Evolutionary conservation across 2,113 vertebrate species (phyloP).

Genomic region (Arothron firmamentum): DNA sequence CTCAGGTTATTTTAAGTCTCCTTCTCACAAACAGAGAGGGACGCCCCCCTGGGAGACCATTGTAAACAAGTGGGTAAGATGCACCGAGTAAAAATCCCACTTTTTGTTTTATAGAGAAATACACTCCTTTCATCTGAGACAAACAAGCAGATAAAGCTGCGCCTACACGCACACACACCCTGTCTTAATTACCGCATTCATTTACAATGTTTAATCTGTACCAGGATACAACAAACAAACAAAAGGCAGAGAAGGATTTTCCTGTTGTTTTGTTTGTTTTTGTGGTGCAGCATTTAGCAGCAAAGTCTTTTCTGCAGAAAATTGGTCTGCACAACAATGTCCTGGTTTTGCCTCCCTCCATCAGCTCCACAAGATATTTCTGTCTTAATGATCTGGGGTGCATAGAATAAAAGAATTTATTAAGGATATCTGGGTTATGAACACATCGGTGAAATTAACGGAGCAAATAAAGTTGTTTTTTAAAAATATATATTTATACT

Average conservation of each 20-base stretch:
- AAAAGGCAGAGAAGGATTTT: slow-evolving; percentile 65
- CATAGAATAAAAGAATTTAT: slow-evolving; percentile 58
- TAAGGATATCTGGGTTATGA: slow-evolving; percentile 60
- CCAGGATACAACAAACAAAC: slow-evolving; percentile 73
- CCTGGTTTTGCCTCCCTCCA: slow-evolving; percentile 60
- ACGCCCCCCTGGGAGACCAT: slow-evolving; percentile 59
- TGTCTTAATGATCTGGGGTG: slow-evolving; percentile 68
- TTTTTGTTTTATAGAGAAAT: slow-evolving; percentile 68
- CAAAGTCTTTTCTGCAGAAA: slow-evolving; percentile 50
- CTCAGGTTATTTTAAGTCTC: slow-evolving; percentile 70
- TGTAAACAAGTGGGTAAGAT: slow-evolving; percentile 74
- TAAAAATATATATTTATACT: too few species aligned
- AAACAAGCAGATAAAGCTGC: slow-evolving; percentile 69
- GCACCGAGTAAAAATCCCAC: slow-evolving; percentile 62
- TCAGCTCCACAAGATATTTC: slow-evolving; percentile 59
- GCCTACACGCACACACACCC: slow-evolving; percentile 53
- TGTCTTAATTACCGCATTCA: slow-evolving; percentile 72
- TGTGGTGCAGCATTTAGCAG: slow-evolving; percentile 54
- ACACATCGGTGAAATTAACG: slow-evolving; percentile 40
- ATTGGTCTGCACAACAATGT: slow-evolving; percentile 60
- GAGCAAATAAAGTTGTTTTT: slow-evolving; percentile 14
- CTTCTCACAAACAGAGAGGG: slow-evolving; percentile 56
- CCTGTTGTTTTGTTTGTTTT: slow-evolving; percentile 68
- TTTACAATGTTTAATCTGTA: slow-evolving; percentile 72
- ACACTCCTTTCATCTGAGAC: slow-evolving; percentile 75